Evolutionary conservation across 92 coral and sea anemone species (phyloP), one percentile per base, ranked within the genome.

Genomic region (Pocillopora grandis): DNA sequence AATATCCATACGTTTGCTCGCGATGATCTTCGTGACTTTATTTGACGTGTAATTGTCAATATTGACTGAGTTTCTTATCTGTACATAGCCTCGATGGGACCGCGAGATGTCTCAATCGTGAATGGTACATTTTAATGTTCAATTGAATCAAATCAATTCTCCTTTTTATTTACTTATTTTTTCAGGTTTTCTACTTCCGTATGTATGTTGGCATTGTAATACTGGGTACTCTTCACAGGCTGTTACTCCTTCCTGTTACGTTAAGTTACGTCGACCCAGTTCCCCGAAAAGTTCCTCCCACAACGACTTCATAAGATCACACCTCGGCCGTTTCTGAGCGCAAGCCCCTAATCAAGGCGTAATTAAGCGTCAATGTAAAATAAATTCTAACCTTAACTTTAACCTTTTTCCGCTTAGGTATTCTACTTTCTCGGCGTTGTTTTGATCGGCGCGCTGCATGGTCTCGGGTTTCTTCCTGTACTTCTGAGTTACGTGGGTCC

Each of bases 151-250:
- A 15, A 31, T 48, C 37, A 60, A 49, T 71, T 58, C 5, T 20
- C 13, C 21, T 66, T 77, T 85, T 31, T 85, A 42, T 42, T 42
- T 42, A 42, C 49, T 42, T 42, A 42, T 70, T 61, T 58, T 84
- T 89, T 76, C 94, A 96, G 98, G 98, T 96, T 31, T 96, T 96
- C 91, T 96, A 96, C 87, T 96, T 96, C 95, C 93, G 99, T 81
- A 96, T 96, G 98, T 96, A 96, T 88, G 88, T 96, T 76, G 98
- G 98, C 70, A 96, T 96, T 71, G 98, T 96, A 42, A 72, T 92
- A 37, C 92, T 96, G 64, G 98, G 98, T 78, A 98, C 98, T 15
- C 88, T 90, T 5, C 98, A 96, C 60, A 96, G 98, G 76, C 81
- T 96, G 57, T 87, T 96, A 21, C 92, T 96, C 80, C 93, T 96